Evolutionary conservation across 2,888 invertebrate species (phyloP).

Genomic region (Tetropium fuscum): DNA sequence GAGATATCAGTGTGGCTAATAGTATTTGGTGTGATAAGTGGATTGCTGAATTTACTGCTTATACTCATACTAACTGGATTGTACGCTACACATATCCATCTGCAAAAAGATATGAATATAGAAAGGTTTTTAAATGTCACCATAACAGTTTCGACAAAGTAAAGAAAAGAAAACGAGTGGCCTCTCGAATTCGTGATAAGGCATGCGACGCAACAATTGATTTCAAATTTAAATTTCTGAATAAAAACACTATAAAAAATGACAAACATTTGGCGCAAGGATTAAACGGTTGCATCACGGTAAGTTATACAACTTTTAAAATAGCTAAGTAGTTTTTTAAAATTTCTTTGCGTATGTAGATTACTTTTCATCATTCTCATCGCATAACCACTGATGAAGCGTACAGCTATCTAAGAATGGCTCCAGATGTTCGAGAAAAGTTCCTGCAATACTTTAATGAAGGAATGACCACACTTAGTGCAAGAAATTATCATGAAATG

Average conservation of each 20-base stretch:
- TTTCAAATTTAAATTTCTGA: not conserved
- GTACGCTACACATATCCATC: conserved; percentile 5
- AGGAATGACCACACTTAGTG: not conserved
- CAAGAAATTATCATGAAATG: not conserved
- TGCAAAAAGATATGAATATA: conserved; percentile 5
- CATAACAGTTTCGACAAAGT: conserved; percentile 21
- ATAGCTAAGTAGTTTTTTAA: not conserved
- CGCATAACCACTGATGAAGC: not conserved
- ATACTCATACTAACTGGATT: conserved; percentile 20
- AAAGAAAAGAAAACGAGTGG: conserved; percentile 8
- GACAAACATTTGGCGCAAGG: not conserved
- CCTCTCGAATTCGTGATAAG: not conserved
- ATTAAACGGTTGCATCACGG: not conserved
- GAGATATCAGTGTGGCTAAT: not conserved
- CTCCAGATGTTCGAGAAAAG: not conserved
- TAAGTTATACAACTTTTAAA: not conserved
- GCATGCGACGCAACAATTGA: not conserved
- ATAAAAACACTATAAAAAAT: not conserved
- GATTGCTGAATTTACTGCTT: conserved; percentile 8
- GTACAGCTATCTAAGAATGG: not conserved
- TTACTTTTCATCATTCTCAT: not conserved
- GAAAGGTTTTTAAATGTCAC: conserved; percentile 21
- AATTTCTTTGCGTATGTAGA: not conserved
- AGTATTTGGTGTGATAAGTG: conserved; percentile 7
- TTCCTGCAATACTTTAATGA: not conserved